Conservation (phyloP, 2,113 vertebrate genomes). For the Nothocercus julius region DNA sequence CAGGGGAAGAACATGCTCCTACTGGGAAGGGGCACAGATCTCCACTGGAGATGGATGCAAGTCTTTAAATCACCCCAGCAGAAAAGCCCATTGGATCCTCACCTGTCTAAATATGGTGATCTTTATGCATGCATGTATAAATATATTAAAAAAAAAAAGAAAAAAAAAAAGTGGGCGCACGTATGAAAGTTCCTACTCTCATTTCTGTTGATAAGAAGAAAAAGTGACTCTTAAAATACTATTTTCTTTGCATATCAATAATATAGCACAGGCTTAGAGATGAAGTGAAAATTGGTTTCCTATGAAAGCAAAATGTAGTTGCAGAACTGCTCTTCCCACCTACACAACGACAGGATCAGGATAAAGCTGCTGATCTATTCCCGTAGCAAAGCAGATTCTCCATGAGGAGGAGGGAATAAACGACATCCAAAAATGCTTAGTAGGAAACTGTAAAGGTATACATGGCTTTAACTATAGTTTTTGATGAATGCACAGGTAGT, state of each 20-base stretch:
- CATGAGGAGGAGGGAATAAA: not conserved
- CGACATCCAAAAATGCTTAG: not conserved
- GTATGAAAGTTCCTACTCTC: not conserved
- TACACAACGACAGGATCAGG: constrained; percentile 4
- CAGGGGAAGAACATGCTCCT: not conserved
- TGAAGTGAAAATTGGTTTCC: not conserved
- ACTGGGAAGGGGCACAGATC: not conserved
- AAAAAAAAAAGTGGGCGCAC: not conserved
- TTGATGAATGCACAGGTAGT: not conserved
- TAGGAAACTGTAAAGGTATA: not conserved
- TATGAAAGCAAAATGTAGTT: not conserved
- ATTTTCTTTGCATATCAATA: not conserved
- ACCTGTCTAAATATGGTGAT: not conserved
- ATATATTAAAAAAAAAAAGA: not conserved
- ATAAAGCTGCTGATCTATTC: constrained; percentile 13
- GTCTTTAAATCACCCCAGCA: not conserved
- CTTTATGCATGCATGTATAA: not conserved
- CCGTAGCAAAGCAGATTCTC: not conserved
- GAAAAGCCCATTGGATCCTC: not conserved
- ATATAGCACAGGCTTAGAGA: not conserved
- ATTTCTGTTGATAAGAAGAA: not conserved
- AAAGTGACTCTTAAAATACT: not conserved
- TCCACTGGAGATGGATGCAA: not conserved
- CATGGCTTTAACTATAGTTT: not conserved
- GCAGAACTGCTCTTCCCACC: not conserved